phyloP scores from a whole-genome alignment of 2,113 vertebrate genomes.

The Lepus americanus region DNA sequence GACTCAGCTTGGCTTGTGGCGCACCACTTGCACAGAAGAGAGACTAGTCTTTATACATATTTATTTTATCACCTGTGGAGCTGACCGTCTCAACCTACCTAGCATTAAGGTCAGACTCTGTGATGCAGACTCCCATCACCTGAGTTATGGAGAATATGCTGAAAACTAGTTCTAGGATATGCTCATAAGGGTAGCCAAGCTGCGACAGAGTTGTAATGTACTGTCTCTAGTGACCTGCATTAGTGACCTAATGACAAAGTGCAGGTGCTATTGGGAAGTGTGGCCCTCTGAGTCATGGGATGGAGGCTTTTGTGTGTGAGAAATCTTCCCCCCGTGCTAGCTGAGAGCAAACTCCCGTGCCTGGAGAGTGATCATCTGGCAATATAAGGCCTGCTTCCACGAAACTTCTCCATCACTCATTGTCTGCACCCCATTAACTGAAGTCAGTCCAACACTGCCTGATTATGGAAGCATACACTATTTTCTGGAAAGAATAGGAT shows the following conservation, averaged over 20 bases:
- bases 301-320: not conserved
- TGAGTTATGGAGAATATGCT: not conserved
- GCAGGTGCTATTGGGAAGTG: not conserved
- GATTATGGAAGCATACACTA: too few species aligned
- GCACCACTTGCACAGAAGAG: not conserved
- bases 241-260: not conserved
- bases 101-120: not conserved
- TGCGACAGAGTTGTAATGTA: too few species aligned
- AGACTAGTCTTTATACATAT: not conserved
- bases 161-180: not conserved
- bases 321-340: not conserved
- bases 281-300: not conserved
- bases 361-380: not conserved
- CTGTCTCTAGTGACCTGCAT: not conserved
- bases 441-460: not conserved
- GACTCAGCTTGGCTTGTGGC: too few species aligned
- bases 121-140: not conserved
- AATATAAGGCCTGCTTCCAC: not conserved
- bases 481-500: not conserved
- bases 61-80: not conserved
- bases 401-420: not conserved
- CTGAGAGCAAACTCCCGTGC: not conserved
- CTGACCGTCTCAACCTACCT: not conserved
- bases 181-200: not conserved
- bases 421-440: not conserved